Conservation (phyloP, 1,140 invertebrate genomes). For the Xylocopa sonorina region DNA sequence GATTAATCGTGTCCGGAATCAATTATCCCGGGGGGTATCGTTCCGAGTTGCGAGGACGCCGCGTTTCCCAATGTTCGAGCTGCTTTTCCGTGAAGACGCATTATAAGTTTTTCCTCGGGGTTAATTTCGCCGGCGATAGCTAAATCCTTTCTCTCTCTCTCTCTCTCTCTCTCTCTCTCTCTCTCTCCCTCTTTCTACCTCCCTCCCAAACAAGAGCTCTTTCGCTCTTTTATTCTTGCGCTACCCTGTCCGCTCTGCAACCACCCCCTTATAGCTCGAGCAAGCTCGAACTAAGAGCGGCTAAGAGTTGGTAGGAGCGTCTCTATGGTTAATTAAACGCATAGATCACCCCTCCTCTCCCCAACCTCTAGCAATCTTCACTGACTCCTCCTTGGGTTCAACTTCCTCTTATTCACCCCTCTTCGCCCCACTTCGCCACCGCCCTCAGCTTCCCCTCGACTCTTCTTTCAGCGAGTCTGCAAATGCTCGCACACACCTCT, state of each 20-base stretch:
- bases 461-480: slow-evolving; percentile 38
- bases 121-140: slow-evolving; percentile 73
- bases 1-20: slow-evolving; percentile 67
- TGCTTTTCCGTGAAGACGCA: slow-evolving; percentile 72
- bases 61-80: slow-evolving; percentile 49
- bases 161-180: slow-evolving; percentile 12
- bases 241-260: slow-evolving; percentile 55
- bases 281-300: slow-evolving; percentile 76
- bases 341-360: slow-evolving; percentile 75
- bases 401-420: slow-evolving; percentile 2
- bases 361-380: slow-evolving; percentile 65
- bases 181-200: not conserved
- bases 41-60: slow-evolving; percentile 25
- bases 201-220: too few species aligned
- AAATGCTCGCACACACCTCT: slow-evolving; percentile 55
- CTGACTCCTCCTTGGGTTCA: slow-evolving; percentile 49
- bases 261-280: slow-evolving; percentile 57
- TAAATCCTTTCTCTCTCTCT: slow-evolving; percentile 59
- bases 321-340: slow-evolving; percentile 82
- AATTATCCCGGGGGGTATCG: slow-evolving; percentile 59
- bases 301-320: slow-evolving; percentile 79
- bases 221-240: slow-evolving; percentile 63
- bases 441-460: slow-evolving; percentile 4
- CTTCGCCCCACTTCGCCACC: not conserved
- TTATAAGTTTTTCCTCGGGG: slow-evolving; percentile 76